These are phyloP conservation scores for Ophion slaviceki DNA, from an alignment of 2,888 invertebrate genomes.

Conservation along the genomic window DNA sequence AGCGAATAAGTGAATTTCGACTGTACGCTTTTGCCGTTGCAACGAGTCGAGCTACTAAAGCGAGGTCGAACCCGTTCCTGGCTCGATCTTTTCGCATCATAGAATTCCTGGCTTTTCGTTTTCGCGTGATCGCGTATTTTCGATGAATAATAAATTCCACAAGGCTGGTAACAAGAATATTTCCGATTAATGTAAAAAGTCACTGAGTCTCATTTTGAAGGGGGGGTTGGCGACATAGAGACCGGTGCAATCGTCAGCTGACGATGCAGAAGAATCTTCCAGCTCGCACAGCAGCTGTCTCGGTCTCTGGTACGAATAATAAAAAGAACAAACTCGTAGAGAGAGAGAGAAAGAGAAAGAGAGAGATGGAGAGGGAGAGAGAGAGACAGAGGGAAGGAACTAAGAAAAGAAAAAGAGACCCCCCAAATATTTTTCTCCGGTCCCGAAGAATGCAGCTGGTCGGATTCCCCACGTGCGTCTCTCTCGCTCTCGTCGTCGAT, in stretches of 20 bases:
- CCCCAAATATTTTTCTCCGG: conserved; percentile 59
- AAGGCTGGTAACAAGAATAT: not conserved
- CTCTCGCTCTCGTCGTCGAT: conserved; percentile 27
- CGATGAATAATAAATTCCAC: too few species aligned
- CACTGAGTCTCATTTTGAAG: not conserved
- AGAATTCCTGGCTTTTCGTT: not conserved
- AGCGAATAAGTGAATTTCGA: not conserved
- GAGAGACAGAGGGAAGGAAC: conserved; percentile 16
- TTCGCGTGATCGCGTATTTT: not conserved
- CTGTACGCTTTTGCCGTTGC: not conserved
- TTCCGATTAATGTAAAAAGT: not conserved
- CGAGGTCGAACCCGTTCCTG: not conserved
- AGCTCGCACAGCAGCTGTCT: conserved; percentile 39
- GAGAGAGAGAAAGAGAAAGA: conserved; percentile 33
- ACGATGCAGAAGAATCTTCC: conserved; percentile 9
- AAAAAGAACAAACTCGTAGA: conserved; percentile 26
- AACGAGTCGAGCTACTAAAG: not conserved
- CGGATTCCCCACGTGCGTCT: conserved; percentile 49
- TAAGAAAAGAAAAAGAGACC: conserved; percentile 14
- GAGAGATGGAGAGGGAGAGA: not conserved
- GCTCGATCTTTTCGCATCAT: not conserved
- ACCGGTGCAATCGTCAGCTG: conserved; percentile 23
- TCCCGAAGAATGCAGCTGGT: conserved; percentile 67
- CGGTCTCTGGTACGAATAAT: conserved; percentile 31
- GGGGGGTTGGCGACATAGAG: not conserved